A percentile compares a stretch with the other conserved stretches of the same genome.
phyloP scores from a whole-genome alignment of 92 coral and sea anemone species.

The Paramuricea clavata region DNA sequence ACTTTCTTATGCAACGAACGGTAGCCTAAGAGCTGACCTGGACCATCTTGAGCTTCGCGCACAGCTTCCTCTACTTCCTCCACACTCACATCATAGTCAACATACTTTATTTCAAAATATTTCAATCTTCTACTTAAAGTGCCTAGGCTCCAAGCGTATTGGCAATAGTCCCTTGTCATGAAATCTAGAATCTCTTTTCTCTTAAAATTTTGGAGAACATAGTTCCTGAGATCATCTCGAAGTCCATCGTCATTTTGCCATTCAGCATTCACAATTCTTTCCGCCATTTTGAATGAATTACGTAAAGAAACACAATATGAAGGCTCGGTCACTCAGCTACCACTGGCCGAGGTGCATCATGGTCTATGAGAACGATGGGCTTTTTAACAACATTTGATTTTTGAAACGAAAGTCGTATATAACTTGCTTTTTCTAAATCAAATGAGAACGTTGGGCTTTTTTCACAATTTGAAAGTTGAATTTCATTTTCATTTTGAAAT shows the following conservation, averaged over 20 bases:
- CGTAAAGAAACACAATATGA: neutral
- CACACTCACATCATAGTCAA: conserved; percentile 54
- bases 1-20: conserved; percentile 51
- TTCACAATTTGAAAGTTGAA: neutral
- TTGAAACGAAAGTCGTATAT: neutral
- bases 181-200: conserved; percentile 44
- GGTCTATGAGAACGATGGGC: conserved; percentile 18
- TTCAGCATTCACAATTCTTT: conserved; percentile 31
- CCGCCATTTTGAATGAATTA: conserved; percentile 19
- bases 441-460: neutral
- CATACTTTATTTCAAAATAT: conserved; percentile 54
- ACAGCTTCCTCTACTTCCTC: conserved; percentile 63
- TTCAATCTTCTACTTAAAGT: conserved; percentile 57
- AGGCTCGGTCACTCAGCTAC: neutral
- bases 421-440: neutral
- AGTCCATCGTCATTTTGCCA: conserved; percentile 43
- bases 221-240: conserved; percentile 36
- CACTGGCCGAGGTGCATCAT: neutral
- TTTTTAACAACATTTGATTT: conserved; percentile 4
- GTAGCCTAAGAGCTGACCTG: conserved; percentile 71
- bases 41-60: conserved; percentile 48
- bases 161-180: conserved; percentile 44
- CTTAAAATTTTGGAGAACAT: conserved; percentile 48
- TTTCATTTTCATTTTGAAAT: too few relatives aligned
- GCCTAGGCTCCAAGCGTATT: conserved; percentile 60